Conservation (phyloP, 2,797 vertebrate species). For the Pachyuromys duprasi region DNA sequence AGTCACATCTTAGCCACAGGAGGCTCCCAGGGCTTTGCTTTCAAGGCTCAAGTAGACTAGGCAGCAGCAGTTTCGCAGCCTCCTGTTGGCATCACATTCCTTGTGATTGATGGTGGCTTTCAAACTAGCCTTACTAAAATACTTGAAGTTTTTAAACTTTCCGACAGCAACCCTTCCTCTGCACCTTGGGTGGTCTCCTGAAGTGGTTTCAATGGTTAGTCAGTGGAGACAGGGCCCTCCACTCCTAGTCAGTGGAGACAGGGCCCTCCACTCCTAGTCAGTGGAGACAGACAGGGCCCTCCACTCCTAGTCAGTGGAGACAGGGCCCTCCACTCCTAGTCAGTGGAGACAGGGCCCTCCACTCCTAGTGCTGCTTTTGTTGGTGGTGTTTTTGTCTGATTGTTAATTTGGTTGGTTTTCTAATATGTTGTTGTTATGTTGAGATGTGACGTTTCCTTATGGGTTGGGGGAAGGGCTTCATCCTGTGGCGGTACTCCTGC, state of each 20-base stretch:
- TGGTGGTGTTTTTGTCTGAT: neutral
- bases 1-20: neutral
- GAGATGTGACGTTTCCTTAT: neutral
- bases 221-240: neutral
- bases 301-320: neutral
- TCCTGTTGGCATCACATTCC: neutral
- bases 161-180: constrained; percentile 12
- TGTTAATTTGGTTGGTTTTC: neutral
- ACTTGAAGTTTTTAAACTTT: neutral
- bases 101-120: constrained; percentile 52
- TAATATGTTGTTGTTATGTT: neutral
- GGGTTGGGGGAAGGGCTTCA: neutral
- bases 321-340: neutral
- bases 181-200: constrained; percentile 12
- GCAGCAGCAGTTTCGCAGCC: neutral
- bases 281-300: too few relatives aligned
- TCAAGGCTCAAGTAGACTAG: neutral
- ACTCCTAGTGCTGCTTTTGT: neutral
- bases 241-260: too few relatives aligned
- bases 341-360: neutral
- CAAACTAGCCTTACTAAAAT: neutral
- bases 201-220: neutral
- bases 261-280: neutral
- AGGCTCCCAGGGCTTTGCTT: neutral
- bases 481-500: neutral